Conservation (phyloP, 2,888 invertebrate species). For the Chymomyza caudatula region DNA sequence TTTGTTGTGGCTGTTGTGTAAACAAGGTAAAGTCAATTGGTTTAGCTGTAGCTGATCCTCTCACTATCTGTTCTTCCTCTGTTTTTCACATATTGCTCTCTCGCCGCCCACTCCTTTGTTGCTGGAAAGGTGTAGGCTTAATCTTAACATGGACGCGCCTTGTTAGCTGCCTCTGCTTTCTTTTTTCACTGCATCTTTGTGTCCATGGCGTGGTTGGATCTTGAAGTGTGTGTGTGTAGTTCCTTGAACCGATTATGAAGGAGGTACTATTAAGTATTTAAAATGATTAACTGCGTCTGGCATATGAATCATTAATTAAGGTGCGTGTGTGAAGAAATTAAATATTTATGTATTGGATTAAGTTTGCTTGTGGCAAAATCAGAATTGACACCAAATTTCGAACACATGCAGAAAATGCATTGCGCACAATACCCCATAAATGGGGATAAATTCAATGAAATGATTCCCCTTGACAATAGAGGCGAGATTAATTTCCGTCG, state of each 20-base stretch:
- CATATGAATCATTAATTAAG: slow-evolving; percentile 49
- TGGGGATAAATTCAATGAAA: background rate
- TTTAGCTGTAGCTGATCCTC: background rate
- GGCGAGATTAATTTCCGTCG: background rate
- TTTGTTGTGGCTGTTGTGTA: background rate
- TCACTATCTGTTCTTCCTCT: background rate
- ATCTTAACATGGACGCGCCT: background rate
- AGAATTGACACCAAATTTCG: background rate
- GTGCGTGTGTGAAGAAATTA: too few species aligned
- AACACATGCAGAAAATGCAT: background rate
- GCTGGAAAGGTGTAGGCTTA: background rate
- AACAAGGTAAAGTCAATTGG: slow-evolving; percentile 1
- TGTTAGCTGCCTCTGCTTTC: background rate
- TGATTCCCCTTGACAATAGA: background rate
- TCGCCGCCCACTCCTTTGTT: background rate
- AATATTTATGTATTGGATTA: background rate
- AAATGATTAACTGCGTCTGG: slow-evolving; percentile 15
- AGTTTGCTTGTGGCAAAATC: background rate
- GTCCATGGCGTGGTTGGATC: slow-evolving; percentile 25
- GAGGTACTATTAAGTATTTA: slow-evolving; percentile 20
- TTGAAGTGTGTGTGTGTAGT: too few species aligned
- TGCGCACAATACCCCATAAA: slow-evolving; percentile 5
- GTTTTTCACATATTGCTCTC: background rate
- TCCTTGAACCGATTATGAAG: slow-evolving; percentile 12
- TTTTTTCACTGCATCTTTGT: background rate